Base-by-base conservation (phyloP, 1,140 invertebrate species). In the Temnothorax nylanderi region DNA sequence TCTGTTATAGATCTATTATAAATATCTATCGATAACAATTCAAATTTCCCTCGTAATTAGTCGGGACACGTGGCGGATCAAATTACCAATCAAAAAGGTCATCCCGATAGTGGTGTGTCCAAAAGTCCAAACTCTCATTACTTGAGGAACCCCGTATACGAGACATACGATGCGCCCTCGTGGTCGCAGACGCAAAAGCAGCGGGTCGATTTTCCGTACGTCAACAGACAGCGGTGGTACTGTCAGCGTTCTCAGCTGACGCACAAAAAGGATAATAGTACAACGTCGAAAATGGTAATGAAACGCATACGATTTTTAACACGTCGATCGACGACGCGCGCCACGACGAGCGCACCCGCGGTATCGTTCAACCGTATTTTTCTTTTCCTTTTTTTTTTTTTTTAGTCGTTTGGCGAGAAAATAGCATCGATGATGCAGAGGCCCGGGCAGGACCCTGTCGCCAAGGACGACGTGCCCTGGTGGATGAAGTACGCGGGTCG, bases 401-500 rank as follows among this genome's bases (percentile, higher is more conserved):
- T 49, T 86, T 94, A 98, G 97, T 98, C 97, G 91, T 96, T 98
- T 91, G 96, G 96, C 85, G 97, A 98, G 92, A 98, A 98, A 96
- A 95, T 98, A 91, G 96, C 96, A 65, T 96, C 97, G 89, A 96
- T 98, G 82, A 97, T 98, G 97, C 96, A 97, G 85, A 96, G 97
- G 88, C 97, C 98, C 74, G 97, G 97, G 87, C 97, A 97, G 94
- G 97, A 97, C 94, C 96, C 96, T 88, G 96, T 95, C 74, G 95
- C 96, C 87, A 97, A 97, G 96, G 97, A 98, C 95, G 98, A 98
- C 94, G 96, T 97, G 85, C 97, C 98, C 87, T 98, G 97, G 97
- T 98, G 97, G 97, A 96, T 98, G 95, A 98, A 98, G 94, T 98
- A 98, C 95, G 97, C 96, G 93, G 98, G 97, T 81, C 97, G 98